A percentile compares a stretch with the other conserved stretches of the same genome.
Evolutionary conservation across 2,113 vertebrate genomes (phyloP).

Genomic region (Leptocoma aspasia): DNA sequence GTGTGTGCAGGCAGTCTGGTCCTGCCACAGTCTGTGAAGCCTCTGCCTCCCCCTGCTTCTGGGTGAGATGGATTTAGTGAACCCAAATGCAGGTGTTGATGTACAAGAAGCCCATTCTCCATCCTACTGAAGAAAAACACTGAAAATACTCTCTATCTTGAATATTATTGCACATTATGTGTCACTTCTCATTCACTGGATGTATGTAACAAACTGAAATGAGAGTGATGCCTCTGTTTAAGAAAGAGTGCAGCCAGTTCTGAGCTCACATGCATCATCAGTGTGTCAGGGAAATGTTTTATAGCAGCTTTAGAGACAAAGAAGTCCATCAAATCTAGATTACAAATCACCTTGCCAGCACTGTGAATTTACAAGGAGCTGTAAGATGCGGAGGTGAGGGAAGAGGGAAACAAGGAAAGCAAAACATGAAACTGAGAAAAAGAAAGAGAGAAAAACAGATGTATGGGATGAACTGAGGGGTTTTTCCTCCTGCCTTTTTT

Average conservation of each 20-base stretch:
- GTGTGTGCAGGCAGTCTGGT: background rate
- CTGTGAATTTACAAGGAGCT: background rate
- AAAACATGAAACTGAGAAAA: background rate
- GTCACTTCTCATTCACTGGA: background rate
- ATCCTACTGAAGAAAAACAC: background rate
- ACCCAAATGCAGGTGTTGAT: background rate
- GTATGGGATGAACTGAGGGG: background rate
- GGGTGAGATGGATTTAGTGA: background rate
- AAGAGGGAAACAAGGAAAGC: background rate
- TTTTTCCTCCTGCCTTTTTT: background rate
- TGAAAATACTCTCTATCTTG: background rate
- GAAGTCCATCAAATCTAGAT: background rate
- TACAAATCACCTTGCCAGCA: background rate
- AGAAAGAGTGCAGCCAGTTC: background rate
- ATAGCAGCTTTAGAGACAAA: background rate
- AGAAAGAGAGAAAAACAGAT: background rate
- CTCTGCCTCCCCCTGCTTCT: background rate
- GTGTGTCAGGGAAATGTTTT: background rate
- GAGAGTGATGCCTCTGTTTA: background rate
- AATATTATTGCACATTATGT: background rate
- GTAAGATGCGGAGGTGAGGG: background rate
- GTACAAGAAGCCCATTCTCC: background rate
- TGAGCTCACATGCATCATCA: background rate
- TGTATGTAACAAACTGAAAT: background rate
- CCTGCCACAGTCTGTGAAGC: background rate